These are phyloP conservation scores for Coluber constrictor DNA, from an alignment of 2,797 vertebrate genomes.

Conservation along the genomic window DNA sequence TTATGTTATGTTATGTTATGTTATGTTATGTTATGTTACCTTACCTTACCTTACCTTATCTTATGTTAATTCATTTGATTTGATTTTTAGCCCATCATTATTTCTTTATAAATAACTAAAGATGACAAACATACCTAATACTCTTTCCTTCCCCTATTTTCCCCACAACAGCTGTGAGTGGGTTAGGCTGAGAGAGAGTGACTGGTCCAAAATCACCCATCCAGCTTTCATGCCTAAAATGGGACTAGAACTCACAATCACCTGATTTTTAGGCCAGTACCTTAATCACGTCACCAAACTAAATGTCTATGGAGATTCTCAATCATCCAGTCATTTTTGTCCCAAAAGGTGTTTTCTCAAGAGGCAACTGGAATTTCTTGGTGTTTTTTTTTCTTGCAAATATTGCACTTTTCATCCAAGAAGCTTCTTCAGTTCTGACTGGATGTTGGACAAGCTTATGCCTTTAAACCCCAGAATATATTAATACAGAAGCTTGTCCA, in stretches of 20 bases:
- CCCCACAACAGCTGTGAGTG: neutral
- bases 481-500: neutral
- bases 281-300: neutral
- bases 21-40: neutral
- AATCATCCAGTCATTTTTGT: neutral
- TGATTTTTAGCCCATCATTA: neutral
- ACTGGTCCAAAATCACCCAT: neutral
- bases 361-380: neutral
- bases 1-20: neutral
- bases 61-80: neutral
- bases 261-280: neutral
- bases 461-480: neutral
- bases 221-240: neutral
- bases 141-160: neutral
- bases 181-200: neutral
- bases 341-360: neutral
- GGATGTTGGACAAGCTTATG: neutral
- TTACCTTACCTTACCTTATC: too few species aligned
- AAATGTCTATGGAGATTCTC: neutral
- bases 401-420: neutral
- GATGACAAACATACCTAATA: neutral
- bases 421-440: neutral
- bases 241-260: neutral
- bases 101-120: neutral
- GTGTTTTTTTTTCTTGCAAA: neutral